Base-by-base conservation (phyloP, 2,797 vertebrate genomes). In the Allobates femoralis region DNA sequence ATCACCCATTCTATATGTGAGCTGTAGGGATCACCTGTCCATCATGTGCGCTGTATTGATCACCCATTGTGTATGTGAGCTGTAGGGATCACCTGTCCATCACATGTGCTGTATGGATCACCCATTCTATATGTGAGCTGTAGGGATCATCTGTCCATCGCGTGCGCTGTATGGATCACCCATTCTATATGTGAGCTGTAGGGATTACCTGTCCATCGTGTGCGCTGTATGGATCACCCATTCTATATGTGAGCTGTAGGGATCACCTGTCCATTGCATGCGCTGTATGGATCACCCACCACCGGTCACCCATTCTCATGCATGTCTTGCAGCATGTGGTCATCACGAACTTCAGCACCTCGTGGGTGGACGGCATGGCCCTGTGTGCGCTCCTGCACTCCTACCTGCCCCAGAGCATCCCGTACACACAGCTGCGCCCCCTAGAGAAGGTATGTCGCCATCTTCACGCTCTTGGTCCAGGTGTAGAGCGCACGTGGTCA, bases 281-380 rank as follows among this genome's bases (percentile, higher is more conserved):
- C 3, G 56, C 19, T 3, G 56, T 3, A 58, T 19, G 56, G 56
- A 58, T 58, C 21, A 23, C 19, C 55, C 10, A 21, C 0, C 23
- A 58, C 56, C n/a, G 12, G 18, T 12, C 2, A 15, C n/a, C 50
- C 0, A 74, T 26, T 26, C 14, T 28, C 51, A 3, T 46, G 6
- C 10, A 19, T 58, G 18, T 56, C 34, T 73, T 78, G 55, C 92
- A 96, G 95, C 92, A 95, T 79, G 94, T 96, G 90, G 95, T 95
- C 19, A 95, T 96, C 85, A 96, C 95, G 50, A 96, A 96, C 90
- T 96, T 96, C 92, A 96, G 95, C 89, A 95, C 92, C 91, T 95
- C 95, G 89, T 96, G 95, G 95, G 94, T 94, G 69, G 95, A 96
- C 11, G 95, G 95, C 58, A 89, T 96, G 91, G 95, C 95, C 0